Base-by-base conservation (phyloP, 2,797 vertebrate genomes). In the Gallinago nigripennis region DNA sequence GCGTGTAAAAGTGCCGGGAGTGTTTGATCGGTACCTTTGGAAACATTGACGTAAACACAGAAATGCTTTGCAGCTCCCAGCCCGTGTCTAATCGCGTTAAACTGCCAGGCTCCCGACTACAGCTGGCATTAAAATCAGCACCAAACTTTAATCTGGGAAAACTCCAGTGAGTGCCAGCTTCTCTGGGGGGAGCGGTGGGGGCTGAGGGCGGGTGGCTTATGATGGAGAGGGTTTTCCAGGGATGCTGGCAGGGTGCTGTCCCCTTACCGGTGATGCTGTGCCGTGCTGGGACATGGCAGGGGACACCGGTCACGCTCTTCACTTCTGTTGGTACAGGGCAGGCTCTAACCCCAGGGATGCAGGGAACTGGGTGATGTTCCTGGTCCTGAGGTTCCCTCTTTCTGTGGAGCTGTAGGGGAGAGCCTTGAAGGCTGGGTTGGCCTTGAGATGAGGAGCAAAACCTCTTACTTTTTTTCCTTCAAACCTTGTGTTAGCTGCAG, bases 301-400 rank as follows among this genome's bases (percentile, higher is more conserved):
- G n/a, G 37, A 5, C 16, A 11, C 46, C 16, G 3, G 8, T 9
- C n/a, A 12, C 0, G 0, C 19, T 41, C 23, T 37, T 48, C 4
- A 28, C 6, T 50, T n/a, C 53, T 24, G 20, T 31, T 0, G 4
- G 31, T 11, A 8, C 61, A 60, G 1, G 0, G 1, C 0, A 4
- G 41, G 25, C 51, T 92, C 14, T 77, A 64, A 51, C 37, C 35
- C 35, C 7, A 23, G 46, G 57, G 25, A 18, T 1, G 1, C 1
- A 1, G 45, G 24, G 24, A 33, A 35, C 35, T 33, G 64, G 12
- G 28, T 33, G 65, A 61, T 72, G 53, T 23, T 61, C 28, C 48
- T 61, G 1, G 1, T 53, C 41, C 17, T 24, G 41, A n/a, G 27
- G 16, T 69, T 75, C 75, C 33, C 48, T 68, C 20, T 46, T 46